A percentile compares a stretch with the other conserved stretches of the same genome.
These are phyloP conservation scores for Strix occidentalis DNA, from an alignment of 2,797 vertebrate species.

Conservation along the genomic window DNA sequence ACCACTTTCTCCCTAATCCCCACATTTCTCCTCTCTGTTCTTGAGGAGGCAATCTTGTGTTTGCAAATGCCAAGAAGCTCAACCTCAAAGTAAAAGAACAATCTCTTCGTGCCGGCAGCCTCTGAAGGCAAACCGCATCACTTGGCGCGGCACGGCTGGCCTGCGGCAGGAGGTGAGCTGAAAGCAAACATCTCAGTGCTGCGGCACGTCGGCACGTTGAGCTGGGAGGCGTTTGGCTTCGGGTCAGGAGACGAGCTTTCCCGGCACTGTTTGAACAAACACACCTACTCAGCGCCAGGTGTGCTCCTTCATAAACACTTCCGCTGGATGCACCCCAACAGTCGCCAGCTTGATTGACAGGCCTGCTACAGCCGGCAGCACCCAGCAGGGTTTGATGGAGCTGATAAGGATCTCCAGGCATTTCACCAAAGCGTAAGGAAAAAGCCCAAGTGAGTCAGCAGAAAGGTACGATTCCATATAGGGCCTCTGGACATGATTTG, in stretches of 20 bases:
- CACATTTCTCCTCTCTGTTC: background rate
- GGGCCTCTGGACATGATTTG: background rate
- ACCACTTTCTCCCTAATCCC: background rate
- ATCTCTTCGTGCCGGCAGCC: accelerated
- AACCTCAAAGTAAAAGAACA: background rate
- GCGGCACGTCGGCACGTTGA: background rate
- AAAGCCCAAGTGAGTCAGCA: conserved; percentile 24
- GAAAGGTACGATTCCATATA: background rate
- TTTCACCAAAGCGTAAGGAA: background rate
- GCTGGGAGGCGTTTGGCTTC: background rate
- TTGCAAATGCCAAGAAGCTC: background rate
- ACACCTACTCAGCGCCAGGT: conserved; percentile 3
- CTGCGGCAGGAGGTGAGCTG: background rate
- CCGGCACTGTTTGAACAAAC: background rate
- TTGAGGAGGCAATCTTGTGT: background rate
- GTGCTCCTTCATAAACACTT: background rate
- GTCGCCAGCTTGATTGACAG: background rate
- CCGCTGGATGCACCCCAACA: background rate
- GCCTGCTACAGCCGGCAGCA: background rate
- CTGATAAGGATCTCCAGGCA: background rate
- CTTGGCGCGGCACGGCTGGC: background rate
- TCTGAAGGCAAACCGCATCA: background rate
- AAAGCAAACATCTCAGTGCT: background rate
- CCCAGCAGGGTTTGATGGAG: accelerated
- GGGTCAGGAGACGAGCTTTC: background rate